These are phyloP conservation scores for Telmatherina bonti DNA, from an alignment of 2,797 vertebrate species.

Conservation along the genomic window DNA sequence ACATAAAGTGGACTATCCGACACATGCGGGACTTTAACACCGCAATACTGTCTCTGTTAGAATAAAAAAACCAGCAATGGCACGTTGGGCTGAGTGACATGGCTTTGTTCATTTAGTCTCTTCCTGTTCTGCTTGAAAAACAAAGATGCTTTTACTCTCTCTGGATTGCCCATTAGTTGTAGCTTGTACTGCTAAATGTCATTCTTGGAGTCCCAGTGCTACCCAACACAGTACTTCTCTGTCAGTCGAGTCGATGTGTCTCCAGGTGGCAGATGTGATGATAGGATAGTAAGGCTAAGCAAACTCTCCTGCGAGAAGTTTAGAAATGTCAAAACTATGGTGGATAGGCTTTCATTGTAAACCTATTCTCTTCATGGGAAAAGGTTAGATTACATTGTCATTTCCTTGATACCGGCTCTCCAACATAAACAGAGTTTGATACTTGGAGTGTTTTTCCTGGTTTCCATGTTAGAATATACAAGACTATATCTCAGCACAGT, in stretches of 20 bases:
- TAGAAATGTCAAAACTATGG: conserved; percentile 58
- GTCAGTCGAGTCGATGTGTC: conserved; percentile 28
- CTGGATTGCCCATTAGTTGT: conserved; percentile 51
- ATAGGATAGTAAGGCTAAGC: conserved; percentile 24
- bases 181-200: conserved; percentile 64
- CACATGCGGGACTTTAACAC: conserved; percentile 23
- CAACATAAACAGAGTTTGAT: conserved; percentile 53
- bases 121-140: conserved; percentile 51
- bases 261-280: conserved; percentile 41
- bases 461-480: conserved; percentile 23
- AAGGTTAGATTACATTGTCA: conserved; percentile 51
- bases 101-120: conserved; percentile 56
- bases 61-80: conserved; percentile 37
- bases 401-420: conserved; percentile 34
- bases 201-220: conserved; percentile 39
- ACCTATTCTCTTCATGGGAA: conserved; percentile 47
- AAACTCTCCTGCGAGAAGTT: conserved; percentile 42
- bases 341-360: conserved; percentile 47
- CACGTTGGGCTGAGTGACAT: conserved; percentile 46
- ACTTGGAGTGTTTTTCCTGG: conserved; percentile 25
- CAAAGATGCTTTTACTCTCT: conserved; percentile 54
- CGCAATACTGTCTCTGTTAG: conserved; percentile 52
- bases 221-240: conserved; percentile 35
- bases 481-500: conserved; percentile 31
- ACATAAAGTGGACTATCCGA: background rate